These are phyloP conservation scores for Pinctada fucata DNA, from an alignment of 2,888 invertebrate genomes.

Conservation along the genomic window DNA sequence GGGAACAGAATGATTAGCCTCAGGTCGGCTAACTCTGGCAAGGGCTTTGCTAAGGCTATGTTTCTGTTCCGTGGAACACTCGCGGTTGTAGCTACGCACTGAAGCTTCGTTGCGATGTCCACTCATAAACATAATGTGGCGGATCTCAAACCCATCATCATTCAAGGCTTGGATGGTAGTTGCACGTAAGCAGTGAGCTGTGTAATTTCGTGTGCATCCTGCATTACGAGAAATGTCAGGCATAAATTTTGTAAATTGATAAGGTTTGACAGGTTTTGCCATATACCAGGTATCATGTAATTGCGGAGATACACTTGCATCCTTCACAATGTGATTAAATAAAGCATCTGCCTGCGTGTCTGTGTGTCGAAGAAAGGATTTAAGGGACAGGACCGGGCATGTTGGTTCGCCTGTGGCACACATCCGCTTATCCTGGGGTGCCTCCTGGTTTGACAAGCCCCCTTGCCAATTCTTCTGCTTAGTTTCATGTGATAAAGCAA, in stretches of 20 bases:
- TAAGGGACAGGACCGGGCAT: slow-evolving; percentile 7
- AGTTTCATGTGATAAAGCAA: slow-evolving; percentile 7
- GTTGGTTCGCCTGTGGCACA: slow-evolving; percentile 3
- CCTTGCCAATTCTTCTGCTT: slow-evolving; percentile 22
- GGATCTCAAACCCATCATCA: slow-evolving; percentile 25
- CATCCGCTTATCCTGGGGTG: slow-evolving; percentile 7
- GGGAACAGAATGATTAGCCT: neutral
- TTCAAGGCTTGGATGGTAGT: slow-evolving; percentile 21
- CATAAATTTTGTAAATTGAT: slow-evolving; percentile 15
- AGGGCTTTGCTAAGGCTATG: neutral
- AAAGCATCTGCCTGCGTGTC: neutral
- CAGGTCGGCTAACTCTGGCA: neutral
- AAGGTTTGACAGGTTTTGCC: slow-evolving; percentile 1
- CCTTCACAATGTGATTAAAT: slow-evolving; percentile 6
- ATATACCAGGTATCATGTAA: neutral
- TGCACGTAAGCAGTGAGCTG: slow-evolving; percentile 26
- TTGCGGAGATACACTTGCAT: neutral
- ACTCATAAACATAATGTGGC: slow-evolving; percentile 28
- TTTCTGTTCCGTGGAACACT: slow-evolving; percentile 28
- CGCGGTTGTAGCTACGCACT: slow-evolving; percentile 19
- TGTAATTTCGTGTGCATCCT: slow-evolving; percentile 9
- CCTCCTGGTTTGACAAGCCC: slow-evolving; percentile 2
- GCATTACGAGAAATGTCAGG: slow-evolving; percentile 13
- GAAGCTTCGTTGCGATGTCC: slow-evolving; percentile 23
- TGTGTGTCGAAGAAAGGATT: neutral